Percentiles rank a stretch among this genome's conserved stretches.
Conservation (phyloP, 2,888 invertebrate species). For the Metalampra italica region DNA sequence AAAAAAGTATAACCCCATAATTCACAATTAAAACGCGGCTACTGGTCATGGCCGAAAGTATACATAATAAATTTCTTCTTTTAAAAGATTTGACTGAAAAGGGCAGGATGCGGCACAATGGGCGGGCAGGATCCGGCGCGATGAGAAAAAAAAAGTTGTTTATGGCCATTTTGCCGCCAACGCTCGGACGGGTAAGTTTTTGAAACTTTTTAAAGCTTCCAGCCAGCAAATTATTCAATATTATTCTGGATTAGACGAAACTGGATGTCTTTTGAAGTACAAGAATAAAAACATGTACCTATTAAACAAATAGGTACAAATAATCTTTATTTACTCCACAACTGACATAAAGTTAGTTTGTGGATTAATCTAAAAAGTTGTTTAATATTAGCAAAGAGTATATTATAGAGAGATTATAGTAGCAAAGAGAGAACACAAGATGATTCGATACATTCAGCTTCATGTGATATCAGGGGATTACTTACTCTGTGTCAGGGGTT, state of each 20-base stretch:
- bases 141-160: slow-evolving; percentile 62
- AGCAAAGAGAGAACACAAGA: too few species aligned
- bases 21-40: slow-evolving; percentile 76
- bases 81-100: slow-evolving; percentile 74
- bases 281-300: too few species aligned
- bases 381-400: too few species aligned
- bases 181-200: slow-evolving; percentile 44
- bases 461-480: too few species aligned
- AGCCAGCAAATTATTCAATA: slow-evolving; percentile 12
- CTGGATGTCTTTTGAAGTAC: background rate
- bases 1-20: slow-evolving; percentile 64
- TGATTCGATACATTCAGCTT: too few species aligned
- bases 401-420: too few species aligned
- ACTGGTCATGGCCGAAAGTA: slow-evolving; percentile 75
- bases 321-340: too few species aligned
- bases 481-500: too few species aligned
- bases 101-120: slow-evolving; percentile 72
- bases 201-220: slow-evolving; percentile 37
- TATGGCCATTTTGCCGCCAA: slow-evolving; percentile 74
- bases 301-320: too few species aligned
- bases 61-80: slow-evolving; percentile 75
- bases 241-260: background rate
- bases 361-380: too few species aligned
- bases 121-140: slow-evolving; percentile 51
- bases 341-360: too few species aligned